Evolutionary conservation across 1,140 invertebrate species (phyloP), one percentile per base, ranked within the genome.

Genomic region (Mylabris phalerata): DNA sequence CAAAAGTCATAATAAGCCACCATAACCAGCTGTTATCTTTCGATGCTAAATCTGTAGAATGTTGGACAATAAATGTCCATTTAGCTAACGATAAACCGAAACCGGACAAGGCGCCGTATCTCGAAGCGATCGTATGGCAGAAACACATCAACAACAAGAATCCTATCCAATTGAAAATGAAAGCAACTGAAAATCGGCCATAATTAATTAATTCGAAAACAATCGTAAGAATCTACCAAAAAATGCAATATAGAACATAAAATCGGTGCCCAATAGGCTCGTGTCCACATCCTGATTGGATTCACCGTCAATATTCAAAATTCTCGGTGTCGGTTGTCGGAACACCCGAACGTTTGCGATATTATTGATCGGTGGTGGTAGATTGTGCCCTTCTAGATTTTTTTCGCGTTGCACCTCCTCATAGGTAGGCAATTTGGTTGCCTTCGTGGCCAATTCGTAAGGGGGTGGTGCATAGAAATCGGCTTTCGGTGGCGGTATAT

Each of bases 121-220:
- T 84, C 42, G 90, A 92, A 45, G 93, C 93, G 69, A 95, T 90
- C 41, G 92, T 95, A 71, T 93, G 92, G 73, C 92, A 94, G 76
- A 95, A 92, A 70, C 93, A 95, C 82, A 94, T 89, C 51, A 93
- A 77, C 65, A 94, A 78, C 50, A 96, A 76, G 72, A 96, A 94
- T 48, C 93, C 93, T 71, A 96, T 90, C 93, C 93, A 96, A 76
- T 95, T 95, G 77, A 96, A 95, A 26, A 93, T 78, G 73, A 93
- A 92, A 62, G 89, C 86, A 72, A 92, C 87, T 88, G 71, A 47
- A 78, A 75, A 69, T 48, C 19, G n/a, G 47, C 41, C 38, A 27
- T 25, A 59, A 42, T 13, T 25, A 46, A 50, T 27, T 9, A 32
- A 48, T 48, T 32, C 9, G 41, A 19, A 11, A 32, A 41, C 6